Evolutionary conservation across 2,888 invertebrate genomes (phyloP).

Genomic region (Mystacides longicornis): DNA sequence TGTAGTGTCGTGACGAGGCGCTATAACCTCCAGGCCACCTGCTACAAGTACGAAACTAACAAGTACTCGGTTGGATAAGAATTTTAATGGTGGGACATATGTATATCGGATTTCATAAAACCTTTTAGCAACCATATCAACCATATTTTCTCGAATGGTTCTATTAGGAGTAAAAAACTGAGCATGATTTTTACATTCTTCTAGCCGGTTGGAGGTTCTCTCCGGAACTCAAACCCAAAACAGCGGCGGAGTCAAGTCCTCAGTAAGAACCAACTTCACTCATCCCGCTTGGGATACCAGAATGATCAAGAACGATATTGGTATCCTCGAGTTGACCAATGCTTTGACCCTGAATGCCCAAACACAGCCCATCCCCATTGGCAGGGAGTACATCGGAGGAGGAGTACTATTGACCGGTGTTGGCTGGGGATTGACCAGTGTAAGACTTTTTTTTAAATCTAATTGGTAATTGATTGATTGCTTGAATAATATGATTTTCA

Average conservation of each 20-base stretch:
- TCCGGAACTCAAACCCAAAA: conserved; percentile 13
- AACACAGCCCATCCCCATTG: conserved; percentile 7
- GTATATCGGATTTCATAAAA: too few relatives aligned
- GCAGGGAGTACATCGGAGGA: conserved; percentile 4
- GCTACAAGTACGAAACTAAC: too few relatives aligned
- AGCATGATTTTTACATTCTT: neutral
- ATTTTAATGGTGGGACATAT: too few relatives aligned
- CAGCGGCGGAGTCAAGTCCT: conserved; percentile 14
- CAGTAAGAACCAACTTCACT: conserved; percentile 14
- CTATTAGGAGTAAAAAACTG: neutral
- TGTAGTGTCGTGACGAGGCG: too few relatives aligned
- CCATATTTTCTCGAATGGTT: neutral
- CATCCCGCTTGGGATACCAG: conserved; percentile 9
- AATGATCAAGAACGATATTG: conserved; percentile 16
- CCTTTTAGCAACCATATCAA: too few relatives aligned
- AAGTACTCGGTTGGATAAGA: too few relatives aligned
- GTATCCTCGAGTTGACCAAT: conserved; percentile 6
- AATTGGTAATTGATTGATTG: neutral
- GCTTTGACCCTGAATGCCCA: conserved; percentile 2
- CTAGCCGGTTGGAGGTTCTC: conserved; percentile 16
- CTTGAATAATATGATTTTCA: too few relatives aligned
- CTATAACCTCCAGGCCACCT: too few relatives aligned
- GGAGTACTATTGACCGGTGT: conserved; percentile 12
- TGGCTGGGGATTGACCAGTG: conserved; percentile 20
- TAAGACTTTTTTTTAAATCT: neutral